phyloP scores from a whole-genome alignment of 1,140 invertebrate genomes.

The Brachystomella parvula region DNA sequence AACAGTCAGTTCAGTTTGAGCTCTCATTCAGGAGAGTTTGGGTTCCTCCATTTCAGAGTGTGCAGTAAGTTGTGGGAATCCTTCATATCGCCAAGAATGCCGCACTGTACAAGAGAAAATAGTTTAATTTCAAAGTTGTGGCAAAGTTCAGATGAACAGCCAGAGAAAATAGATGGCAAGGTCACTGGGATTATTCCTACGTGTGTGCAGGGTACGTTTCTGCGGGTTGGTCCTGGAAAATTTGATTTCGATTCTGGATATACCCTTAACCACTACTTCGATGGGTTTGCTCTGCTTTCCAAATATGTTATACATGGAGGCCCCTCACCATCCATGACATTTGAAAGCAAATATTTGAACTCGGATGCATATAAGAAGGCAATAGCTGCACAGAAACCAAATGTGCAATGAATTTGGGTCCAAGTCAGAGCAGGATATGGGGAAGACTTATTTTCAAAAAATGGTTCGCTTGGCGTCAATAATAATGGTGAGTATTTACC shows the following conservation, averaged over 20 bases:
- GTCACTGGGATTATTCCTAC: slow-evolving; percentile 18
- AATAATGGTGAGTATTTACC: slow-evolving; percentile 3
- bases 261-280: slow-evolving; percentile 33
- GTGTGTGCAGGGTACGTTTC: slow-evolving; percentile 19
- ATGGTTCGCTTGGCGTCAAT: not conserved
- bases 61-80: too few relatives aligned
- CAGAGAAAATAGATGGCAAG: slow-evolving; percentile 17
- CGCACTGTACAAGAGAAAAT: too few relatives aligned
- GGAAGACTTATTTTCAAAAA: slow-evolving; percentile 3
- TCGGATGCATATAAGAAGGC: slow-evolving; percentile 32
- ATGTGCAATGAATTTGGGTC: slow-evolving; percentile 29
- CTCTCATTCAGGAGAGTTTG: too few relatives aligned
- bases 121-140: not conserved
- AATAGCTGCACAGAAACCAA: slow-evolving; percentile 13
- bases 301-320: slow-evolving; percentile 26
- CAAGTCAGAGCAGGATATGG: slow-evolving; percentile 5
- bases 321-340: slow-evolving; percentile 8
- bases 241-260: slow-evolving; percentile 30
- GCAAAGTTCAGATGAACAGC: too few relatives aligned
- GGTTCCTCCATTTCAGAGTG: too few relatives aligned
- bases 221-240: slow-evolving; percentile 28
- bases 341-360: slow-evolving; percentile 34
- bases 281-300: slow-evolving; percentile 29
- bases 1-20: too few relatives aligned
- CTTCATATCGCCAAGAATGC: too few relatives aligned